Evolutionary conservation across 2,113 vertebrate genomes (phyloP).

Genomic region (Pipra filicauda): DNA sequence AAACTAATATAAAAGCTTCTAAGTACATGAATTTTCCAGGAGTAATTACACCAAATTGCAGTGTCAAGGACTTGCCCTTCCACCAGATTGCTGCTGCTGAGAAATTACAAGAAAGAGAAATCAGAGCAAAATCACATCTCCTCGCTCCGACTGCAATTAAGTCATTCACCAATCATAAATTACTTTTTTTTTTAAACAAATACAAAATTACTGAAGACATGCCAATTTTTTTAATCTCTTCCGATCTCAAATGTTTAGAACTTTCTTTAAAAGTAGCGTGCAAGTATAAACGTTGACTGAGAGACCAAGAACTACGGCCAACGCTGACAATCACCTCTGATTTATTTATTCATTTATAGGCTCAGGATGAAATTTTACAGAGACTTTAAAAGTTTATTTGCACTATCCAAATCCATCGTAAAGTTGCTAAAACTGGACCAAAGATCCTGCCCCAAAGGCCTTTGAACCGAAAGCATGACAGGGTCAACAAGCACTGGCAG

Average conservation of each 20-base stretch:
- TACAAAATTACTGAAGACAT: neutral
- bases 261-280: neutral
- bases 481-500: slow-evolving; percentile 13
- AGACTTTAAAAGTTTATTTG: neutral
- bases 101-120: neutral
- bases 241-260: neutral
- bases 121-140: neutral
- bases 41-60: slow-evolving; percentile 2
- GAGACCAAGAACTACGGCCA: neutral
- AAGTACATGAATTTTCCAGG: slow-evolving; percentile 24
- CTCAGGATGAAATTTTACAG: neutral
- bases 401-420: neutral
- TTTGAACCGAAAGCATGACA: neutral
- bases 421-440: slow-evolving; percentile 37
- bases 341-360: neutral
- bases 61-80: slow-evolving; percentile 32
- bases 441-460: neutral
- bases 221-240: neutral
- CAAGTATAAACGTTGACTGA: neutral
- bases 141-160: neutral
- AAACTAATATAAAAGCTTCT: slow-evolving; percentile 33
- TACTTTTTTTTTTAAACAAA: neutral
- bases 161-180: neutral
- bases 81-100: neutral
- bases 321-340: neutral